These are phyloP conservation scores for Catostylus mosaicus DNA, from an alignment of 30 jellyfish, hydroid and myxozoan genomes.

Conservation along the genomic window DNA sequence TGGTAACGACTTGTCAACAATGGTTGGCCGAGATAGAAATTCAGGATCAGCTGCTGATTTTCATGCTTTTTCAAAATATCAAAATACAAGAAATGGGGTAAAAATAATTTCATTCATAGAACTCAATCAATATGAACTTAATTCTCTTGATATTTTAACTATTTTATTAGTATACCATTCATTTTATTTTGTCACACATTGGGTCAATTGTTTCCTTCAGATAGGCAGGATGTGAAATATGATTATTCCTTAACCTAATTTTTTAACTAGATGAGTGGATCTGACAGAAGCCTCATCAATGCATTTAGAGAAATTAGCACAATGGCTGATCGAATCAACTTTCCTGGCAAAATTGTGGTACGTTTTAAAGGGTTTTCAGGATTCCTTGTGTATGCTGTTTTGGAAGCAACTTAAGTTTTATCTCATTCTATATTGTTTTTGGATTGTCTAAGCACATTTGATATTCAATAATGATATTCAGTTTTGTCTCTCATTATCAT, in stretches of 20 bases:
- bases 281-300: slow-evolving; percentile 90
- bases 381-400: too few relatives aligned
- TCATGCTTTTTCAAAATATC: slow-evolving; percentile 85
- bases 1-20: slow-evolving; percentile 93
- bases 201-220: not conserved
- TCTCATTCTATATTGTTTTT: too few relatives aligned
- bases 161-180: too few relatives aligned
- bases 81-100: slow-evolving; percentile 95
- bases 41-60: slow-evolving; percentile 92
- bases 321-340: slow-evolving; percentile 96
- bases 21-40: slow-evolving; percentile 96
- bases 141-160: too few relatives aligned
- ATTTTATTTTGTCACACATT: not conserved
- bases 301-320: slow-evolving; percentile 90
- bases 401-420: too few relatives aligned
- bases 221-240: not conserved
- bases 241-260: not conserved
- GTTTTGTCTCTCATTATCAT: too few relatives aligned
- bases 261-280: slow-evolving; percentile 84
- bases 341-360: slow-evolving; percentile 82
- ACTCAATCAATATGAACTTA: not conserved
- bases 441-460: too few relatives aligned
- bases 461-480: too few relatives aligned
- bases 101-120: not conserved
- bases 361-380: not conserved